Evolutionary conservation across 2,113 vertebrate genomes (phyloP).

Genomic region (Solea solea): DNA sequence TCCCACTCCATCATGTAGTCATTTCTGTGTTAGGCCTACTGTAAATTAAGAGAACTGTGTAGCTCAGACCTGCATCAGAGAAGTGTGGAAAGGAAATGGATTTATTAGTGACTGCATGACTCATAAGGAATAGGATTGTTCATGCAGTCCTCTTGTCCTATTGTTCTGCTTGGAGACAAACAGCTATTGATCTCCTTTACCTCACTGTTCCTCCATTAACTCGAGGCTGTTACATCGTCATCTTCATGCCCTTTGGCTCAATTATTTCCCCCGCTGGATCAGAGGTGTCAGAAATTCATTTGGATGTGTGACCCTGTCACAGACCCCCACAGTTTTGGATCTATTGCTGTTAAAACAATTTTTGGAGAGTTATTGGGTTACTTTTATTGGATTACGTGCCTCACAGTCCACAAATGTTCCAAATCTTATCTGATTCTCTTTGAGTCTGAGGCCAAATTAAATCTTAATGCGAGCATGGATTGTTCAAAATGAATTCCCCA

Average conservation of each 20-base stretch:
- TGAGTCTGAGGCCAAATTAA: constrained; percentile 26
- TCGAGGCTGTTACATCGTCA: constrained; percentile 29
- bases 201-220: constrained; percentile 15
- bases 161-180: constrained; percentile 16
- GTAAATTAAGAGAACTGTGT: not conserved
- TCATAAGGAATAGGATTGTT: constrained; percentile 19
- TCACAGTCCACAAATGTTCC: constrained; percentile 21
- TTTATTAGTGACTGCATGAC: constrained; percentile 39
- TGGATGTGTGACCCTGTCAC: constrained; percentile 26
- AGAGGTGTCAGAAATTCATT: constrained; percentile 45
- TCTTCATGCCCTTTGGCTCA: constrained; percentile 22
- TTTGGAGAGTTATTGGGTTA: constrained; percentile 46
- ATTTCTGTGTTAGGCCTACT: too few relatives aligned
- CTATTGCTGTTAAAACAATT: constrained; percentile 17
- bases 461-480: constrained; percentile 2
- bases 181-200: constrained; percentile 34
- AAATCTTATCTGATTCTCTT: constrained; percentile 36
- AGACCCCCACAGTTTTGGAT: constrained; percentile 24
- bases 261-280: constrained; percentile 15
- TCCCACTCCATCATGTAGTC: too few relatives aligned
- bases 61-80: constrained; percentile 8
- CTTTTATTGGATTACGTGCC: constrained; percentile 24
- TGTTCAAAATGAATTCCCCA: constrained; percentile 33
- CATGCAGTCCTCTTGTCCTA: constrained; percentile 16
- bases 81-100: constrained; percentile 38